Evolutionary conservation across 2,888 invertebrate genomes (phyloP).

Genomic region (Hecatera dysodea): DNA sequence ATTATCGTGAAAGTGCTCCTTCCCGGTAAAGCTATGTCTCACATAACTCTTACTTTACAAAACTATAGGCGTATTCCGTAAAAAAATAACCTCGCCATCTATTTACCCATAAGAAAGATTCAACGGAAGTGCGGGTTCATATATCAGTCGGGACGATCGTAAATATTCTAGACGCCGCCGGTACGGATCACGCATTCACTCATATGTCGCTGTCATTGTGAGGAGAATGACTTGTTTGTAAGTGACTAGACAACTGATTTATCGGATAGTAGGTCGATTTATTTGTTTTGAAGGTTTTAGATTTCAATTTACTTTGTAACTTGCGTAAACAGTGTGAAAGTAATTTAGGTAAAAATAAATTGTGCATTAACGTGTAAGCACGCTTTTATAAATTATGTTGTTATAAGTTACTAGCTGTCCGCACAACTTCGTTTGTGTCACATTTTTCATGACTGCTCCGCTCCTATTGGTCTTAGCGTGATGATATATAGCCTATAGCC

Average conservation of each 20-base stretch:
- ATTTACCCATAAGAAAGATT: slow-evolving; percentile 70
- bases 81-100: slow-evolving; percentile 55
- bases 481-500: too few relatives aligned
- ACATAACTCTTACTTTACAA: slow-evolving; percentile 46
- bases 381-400: slow-evolving; percentile 1
- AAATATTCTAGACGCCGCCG: slow-evolving; percentile 77
- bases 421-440: too few relatives aligned
- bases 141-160: slow-evolving; percentile 83
- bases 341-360: neutral
- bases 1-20: slow-evolving; percentile 5
- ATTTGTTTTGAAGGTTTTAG: slow-evolving; percentile 6
- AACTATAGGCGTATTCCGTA: slow-evolving; percentile 39
- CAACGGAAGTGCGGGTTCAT: slow-evolving; percentile 82
- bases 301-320: slow-evolving; percentile 16
- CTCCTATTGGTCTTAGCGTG: too few relatives aligned
- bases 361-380: neutral
- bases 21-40: neutral
- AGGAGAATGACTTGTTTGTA: slow-evolving; percentile 58
- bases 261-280: slow-evolving; percentile 25
- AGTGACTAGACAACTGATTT: slow-evolving; percentile 61
- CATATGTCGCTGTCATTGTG: slow-evolving; percentile 65
- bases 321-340: neutral
- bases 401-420: too few relatives aligned
- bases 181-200: slow-evolving; percentile 67
- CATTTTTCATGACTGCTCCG: too few relatives aligned